A percentile compares a stretch with the other conserved stretches of the same genome.
Evolutionary conservation across 2,888 invertebrate genomes (phyloP).

Genomic region (Blastobasis adustella): DNA sequence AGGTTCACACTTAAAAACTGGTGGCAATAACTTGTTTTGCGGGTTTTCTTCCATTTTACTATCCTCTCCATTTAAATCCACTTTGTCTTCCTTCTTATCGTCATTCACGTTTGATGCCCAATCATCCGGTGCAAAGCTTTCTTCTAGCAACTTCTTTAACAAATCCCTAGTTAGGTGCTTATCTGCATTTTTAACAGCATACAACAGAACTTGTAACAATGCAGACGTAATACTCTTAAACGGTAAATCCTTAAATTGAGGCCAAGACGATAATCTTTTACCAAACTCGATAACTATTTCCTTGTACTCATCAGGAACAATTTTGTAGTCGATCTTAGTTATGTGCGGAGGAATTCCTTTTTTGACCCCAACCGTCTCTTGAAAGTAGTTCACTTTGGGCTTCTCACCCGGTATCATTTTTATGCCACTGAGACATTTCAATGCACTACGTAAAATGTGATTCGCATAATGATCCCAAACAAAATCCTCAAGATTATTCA

Average conservation of each 20-base stretch:
- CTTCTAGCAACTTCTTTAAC: slow-evolving; percentile 77
- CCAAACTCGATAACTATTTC: slow-evolving; percentile 79
- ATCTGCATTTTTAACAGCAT: slow-evolving; percentile 76
- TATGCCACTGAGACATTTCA: slow-evolving; percentile 82
- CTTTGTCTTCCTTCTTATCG: slow-evolving; percentile 33
- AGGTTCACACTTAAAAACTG: slow-evolving; percentile 78
- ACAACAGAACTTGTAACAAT: slow-evolving; percentile 79
- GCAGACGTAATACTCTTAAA: slow-evolving; percentile 82
- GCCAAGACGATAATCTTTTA: slow-evolving; percentile 80
- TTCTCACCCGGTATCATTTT: slow-evolving; percentile 66
- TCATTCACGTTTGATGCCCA: slow-evolving; percentile 37
- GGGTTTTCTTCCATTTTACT: slow-evolving; percentile 1
- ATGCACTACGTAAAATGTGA: slow-evolving; percentile 82
- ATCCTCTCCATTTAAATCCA: slow-evolving; percentile 21
- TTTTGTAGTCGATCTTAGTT: slow-evolving; percentile 55
- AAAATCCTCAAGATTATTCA: slow-evolving; percentile 91
- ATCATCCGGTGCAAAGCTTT: slow-evolving; percentile 74
- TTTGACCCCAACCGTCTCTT: slow-evolving; percentile 31
- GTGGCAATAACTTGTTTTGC: slow-evolving; percentile 51
- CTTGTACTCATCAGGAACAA: slow-evolving; percentile 74
- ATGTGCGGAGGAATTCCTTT: slow-evolving; percentile 54
- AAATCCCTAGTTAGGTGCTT: slow-evolving; percentile 67
- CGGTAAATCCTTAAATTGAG: slow-evolving; percentile 84
- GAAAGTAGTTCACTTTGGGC: slow-evolving; percentile 53
- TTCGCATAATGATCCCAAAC: slow-evolving; percentile 85